Percentiles rank a stretch among this genome's conserved stretches.
Evolutionary conservation across 2,888 invertebrate species (phyloP).

Genomic region (Drosophila villosipedis): DNA sequence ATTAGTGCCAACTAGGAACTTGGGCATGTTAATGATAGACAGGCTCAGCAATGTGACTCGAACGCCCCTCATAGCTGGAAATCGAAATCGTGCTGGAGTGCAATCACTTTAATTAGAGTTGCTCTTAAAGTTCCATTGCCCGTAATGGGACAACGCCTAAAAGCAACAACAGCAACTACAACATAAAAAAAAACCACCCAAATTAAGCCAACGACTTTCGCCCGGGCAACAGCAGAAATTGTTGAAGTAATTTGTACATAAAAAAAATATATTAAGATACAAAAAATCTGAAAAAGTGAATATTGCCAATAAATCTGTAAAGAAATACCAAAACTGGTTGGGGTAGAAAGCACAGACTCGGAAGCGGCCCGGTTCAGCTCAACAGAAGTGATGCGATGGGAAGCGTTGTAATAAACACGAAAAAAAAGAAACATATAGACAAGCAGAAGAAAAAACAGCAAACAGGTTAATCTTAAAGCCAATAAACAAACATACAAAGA

Average conservation of each 20-base stretch:
- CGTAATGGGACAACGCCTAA: constrained; percentile 69
- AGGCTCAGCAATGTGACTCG: constrained; percentile 40
- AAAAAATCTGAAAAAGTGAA: constrained; percentile 46
- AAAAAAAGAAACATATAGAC: constrained; percentile 5
- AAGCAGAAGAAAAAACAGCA: constrained; percentile 16
- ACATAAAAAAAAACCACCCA: constrained; percentile 24
- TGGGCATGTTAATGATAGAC: constrained; percentile 51
- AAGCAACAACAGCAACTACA: constrained; percentile 28
- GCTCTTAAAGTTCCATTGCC: constrained; percentile 49
- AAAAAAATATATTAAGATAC: constrained; percentile 40
- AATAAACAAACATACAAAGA: constrained; percentile 42
- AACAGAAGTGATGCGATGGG: constrained; percentile 30
- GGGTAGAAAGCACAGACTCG: constrained; percentile 68
- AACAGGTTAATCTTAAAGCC: constrained; percentile 48
- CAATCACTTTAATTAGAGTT: constrained; percentile 76
- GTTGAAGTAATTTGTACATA: constrained; percentile 64
- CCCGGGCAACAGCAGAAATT: constrained; percentile 62
- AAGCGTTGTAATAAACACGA: constrained; percentile 26
- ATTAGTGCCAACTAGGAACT: constrained; percentile 17
- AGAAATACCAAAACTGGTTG: constrained; percentile 65
- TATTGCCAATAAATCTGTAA: constrained; percentile 75
- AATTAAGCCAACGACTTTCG: constrained; percentile 71
- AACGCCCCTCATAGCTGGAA: constrained; percentile 55
- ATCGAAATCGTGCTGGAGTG: constrained; percentile 68
- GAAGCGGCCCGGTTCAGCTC: constrained; percentile 39